These are phyloP conservation scores for Drosophila lini DNA, from an alignment of 1,140 invertebrate species.

Conservation along the genomic window DNA sequence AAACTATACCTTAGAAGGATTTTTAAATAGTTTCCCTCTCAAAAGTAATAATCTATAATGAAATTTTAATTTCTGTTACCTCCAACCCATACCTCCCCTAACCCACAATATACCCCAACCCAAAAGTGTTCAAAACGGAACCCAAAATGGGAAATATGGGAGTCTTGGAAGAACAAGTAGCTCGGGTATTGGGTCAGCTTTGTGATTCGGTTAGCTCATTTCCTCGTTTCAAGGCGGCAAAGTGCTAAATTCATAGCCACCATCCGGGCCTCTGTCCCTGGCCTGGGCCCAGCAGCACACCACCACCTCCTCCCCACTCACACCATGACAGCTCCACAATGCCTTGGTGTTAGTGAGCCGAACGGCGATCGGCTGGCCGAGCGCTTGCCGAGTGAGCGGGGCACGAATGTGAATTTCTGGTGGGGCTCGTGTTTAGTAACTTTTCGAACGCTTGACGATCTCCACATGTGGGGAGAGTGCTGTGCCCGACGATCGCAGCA, in stretches of 20 bases:
- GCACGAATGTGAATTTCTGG: constrained; percentile 73
- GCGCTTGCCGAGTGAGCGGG: constrained; percentile 13
- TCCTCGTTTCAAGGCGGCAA: constrained; percentile 81
- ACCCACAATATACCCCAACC: neutral
- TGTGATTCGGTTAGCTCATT: constrained; percentile 64
- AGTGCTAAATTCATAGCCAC: constrained; percentile 72
- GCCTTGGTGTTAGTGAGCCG: constrained; percentile 46
- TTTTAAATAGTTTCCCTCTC: neutral
- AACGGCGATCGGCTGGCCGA: constrained; percentile 21
- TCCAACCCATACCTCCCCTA: neutral
- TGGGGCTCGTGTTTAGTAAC: constrained; percentile 80
- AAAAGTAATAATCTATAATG: neutral
- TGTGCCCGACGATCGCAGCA: constrained; percentile 81
- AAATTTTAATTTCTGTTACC: too few relatives aligned
- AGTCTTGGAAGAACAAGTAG: constrained; percentile 23
- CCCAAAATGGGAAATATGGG: constrained; percentile 53
- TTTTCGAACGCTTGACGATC: constrained; percentile 84
- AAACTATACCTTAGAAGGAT: neutral
- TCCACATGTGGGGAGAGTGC: constrained; percentile 84
- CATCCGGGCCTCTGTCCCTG: constrained; percentile 25
- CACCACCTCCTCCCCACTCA: neutral
- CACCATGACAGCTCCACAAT: neutral
- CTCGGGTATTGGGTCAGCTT: constrained; percentile 36
- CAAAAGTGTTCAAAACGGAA: neutral
- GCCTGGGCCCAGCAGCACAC: constrained; percentile 14